phyloP scores from a whole-genome alignment of 64 coral and sea anemone species.

The Dendronephthya gigantea region DNA sequence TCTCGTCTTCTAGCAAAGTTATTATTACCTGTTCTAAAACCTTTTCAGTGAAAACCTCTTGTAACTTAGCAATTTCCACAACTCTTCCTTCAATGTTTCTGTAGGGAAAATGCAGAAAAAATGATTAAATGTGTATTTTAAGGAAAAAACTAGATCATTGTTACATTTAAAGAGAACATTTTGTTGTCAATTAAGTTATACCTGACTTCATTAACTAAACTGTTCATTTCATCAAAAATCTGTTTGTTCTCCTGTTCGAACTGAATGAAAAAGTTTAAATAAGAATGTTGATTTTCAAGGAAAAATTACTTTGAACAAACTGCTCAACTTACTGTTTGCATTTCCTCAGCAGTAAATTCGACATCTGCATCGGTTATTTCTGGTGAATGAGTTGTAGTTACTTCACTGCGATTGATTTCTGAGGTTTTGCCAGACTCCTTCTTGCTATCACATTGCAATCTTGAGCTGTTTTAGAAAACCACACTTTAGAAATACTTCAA shows the following conservation, averaged over 20 bases:
- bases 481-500: too few species aligned
- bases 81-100: slow-evolving; percentile 97
- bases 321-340: slow-evolving; percentile 69
- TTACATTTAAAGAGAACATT: too few species aligned
- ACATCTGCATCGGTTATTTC: slow-evolving; percentile 27
- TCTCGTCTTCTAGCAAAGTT: too few species aligned
- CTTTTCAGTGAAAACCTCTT: slow-evolving; percentile 96
- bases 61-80: slow-evolving; percentile 81
- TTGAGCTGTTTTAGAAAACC: slow-evolving; percentile 38
- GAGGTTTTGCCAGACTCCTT: slow-evolving; percentile 20
- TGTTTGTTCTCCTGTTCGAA: slow-evolving; percentile 95
- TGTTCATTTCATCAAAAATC: slow-evolving; percentile 94
- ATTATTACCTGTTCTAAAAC: slow-evolving; percentile 73
- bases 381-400: background rate
- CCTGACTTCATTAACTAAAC: slow-evolving; percentile 93
- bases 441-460: slow-evolving; percentile 79
- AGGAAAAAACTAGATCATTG: too few species aligned
- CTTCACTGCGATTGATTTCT: background rate
- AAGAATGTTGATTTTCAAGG: background rate
- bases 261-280: slow-evolving; percentile 25
- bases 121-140: background rate
- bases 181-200: too few species aligned
- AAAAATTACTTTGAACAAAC: background rate
- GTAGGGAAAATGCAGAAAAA: background rate
- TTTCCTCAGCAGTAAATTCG: slow-evolving; percentile 68